Base-by-base conservation (phyloP, 1,140 invertebrate species). In the Drosophila aff. region DNA sequence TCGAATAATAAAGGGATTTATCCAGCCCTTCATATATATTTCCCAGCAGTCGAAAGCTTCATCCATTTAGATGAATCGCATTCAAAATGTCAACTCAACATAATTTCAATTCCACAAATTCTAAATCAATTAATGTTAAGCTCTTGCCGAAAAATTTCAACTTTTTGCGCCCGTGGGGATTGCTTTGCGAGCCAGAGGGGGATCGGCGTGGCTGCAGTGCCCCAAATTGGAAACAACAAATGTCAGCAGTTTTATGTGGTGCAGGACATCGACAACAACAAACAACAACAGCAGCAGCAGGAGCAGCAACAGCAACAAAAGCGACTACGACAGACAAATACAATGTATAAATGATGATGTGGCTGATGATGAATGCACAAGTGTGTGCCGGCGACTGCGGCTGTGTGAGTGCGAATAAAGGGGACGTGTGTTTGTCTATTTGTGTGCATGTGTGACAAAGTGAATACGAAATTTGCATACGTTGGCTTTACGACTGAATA, bases 301-400 rank as follows among this genome's bases (percentile, higher is more conserved):
- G 47, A 59, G 11, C 47, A 33, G 9, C 9, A 49, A 26, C 58
- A 62, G 33, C 49, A 79, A 28, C n/a, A 47, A 63, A 38, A 36
- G n/a, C 55, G 23, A 72, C 59, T 59, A 59, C 43, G 65, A 44
- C 77, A 79, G 76, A 87, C 84, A 79, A 89, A 83, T 83, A 87
- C 84, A 87, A 87, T 87, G 83, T 89, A 87, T 87, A 87, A 87
- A 87, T 87, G 84, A 87, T 87, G 83, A 87, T 87, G 83, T 80
- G 81, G 84, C 81, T 87, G 84, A 71, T 87, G 83, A 89, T 80
- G 83, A 81, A 89, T 89, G 81, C 81, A 78, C 82, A 65, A 66
- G 72, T 83, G 62, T 71, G 46, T 74, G 59, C 76, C 18, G 41
- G 26, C 52, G 31, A 31, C 13, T 46, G 26, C 53, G 31, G 36